Evolutionary conservation across 2,113 vertebrate genomes (phyloP), one percentile per base, ranked within the genome.

Genomic region (Sinocyclocheilus maitianheensis): DNA sequence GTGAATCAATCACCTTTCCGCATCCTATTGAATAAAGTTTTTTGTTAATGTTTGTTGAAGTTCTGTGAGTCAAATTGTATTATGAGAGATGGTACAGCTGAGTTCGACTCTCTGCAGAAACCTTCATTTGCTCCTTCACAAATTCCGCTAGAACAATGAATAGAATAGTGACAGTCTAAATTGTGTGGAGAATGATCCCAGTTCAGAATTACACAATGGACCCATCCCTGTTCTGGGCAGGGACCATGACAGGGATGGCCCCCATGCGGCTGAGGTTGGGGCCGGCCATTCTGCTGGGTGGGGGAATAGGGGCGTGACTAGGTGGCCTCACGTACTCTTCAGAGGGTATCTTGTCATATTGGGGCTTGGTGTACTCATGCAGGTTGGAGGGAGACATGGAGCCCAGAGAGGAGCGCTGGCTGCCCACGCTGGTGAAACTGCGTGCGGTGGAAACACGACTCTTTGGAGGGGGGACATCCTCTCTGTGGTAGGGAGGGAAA

Each of bases 361-460:
- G 97, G 77, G 96, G 89, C 94, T 99, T 99, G 84, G 95, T 90
- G 86, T 97, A 99, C 12, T 97, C 97, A 58, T 98, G 97, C 93
- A 99, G 96, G 92, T 99, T 99, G 86, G 98, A 99, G 10, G 98
- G 98, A 5, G 98, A 99, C 97, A 99, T 97, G 78, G 98, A 99
- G 88, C 97, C 98, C 87, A 99, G 93, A 20, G 98, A 99, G 3
- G 98, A 99, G 85, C 96, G 97, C 92, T 99, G 97, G 93, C 97
- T 99, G 90, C 97, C 97, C 0, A 97, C 95, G 16, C 91, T 91
- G 7, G 94, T 95, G 93, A 97, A 98, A 94, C 97, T 99, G 88
- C 97, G 96, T 0, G 98, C 97, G 0, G 97, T 98, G 0, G 98
- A 99, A 4, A 95, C 95, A 0, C 98, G 97, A 69, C 97, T 99